Evolutionary conservation across 92 coral and sea anemone genomes (phyloP).

Genomic region (Phymanthus crucifer): DNA sequence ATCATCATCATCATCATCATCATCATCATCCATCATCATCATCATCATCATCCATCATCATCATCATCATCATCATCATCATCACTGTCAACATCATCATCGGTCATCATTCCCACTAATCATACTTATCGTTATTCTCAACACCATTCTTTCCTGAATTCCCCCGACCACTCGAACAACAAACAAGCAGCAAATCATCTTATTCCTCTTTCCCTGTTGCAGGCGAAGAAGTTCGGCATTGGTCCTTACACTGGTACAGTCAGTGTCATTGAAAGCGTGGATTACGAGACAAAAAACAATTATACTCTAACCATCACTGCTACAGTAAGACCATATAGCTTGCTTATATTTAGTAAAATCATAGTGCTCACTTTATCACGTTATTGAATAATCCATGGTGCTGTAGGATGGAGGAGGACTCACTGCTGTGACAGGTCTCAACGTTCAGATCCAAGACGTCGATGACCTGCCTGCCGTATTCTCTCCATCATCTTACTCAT

Average conservation of each 20-base stretch:
- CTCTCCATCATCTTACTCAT: slow-evolving; percentile 62
- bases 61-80: neutral
- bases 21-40: slow-evolving; percentile 12
- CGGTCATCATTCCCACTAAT: slow-evolving; percentile 1
- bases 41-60: neutral
- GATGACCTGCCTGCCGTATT: slow-evolving; percentile 93
- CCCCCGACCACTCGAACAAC: neutral
- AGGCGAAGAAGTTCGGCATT: slow-evolving; percentile 79
- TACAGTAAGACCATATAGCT: no score
- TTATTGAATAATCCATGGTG: no score
- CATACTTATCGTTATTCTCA: neutral
- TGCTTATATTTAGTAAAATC: no score
- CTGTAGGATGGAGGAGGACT: slow-evolving; percentile 80
- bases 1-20: neutral
- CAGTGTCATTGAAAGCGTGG: slow-evolving; percentile 62
- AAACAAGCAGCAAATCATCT: neutral
- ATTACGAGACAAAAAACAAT: slow-evolving; percentile 72
- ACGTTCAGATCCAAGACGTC: slow-evolving; percentile 65
- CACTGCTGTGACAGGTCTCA: slow-evolving; percentile 54
- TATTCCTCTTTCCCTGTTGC: neutral
- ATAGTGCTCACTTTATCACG: no score
- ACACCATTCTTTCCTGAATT: neutral
- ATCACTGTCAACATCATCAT: slow-evolving; percentile 7
- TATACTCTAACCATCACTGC: slow-evolving; percentile 79
- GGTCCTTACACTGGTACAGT: slow-evolving; percentile 79